A percentile compares a stretch with the other conserved stretches of the same genome.
These are phyloP conservation scores for Vollenhovia emeryi DNA, from an alignment of 1,140 invertebrate species.

Conservation along the genomic window DNA sequence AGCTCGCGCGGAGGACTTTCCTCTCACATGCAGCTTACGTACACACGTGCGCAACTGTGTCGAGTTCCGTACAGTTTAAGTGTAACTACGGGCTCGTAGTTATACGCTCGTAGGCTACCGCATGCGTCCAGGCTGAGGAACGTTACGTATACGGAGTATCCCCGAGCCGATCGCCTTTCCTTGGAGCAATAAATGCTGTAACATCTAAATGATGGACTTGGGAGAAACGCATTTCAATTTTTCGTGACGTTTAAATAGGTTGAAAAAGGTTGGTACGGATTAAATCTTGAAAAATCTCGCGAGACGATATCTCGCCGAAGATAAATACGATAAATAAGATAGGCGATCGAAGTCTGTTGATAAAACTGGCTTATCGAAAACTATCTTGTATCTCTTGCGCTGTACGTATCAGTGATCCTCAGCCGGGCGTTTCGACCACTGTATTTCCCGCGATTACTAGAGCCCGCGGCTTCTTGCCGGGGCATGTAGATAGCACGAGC, in stretches of 20 bases:
- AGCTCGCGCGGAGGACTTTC: neutral
- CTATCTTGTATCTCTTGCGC: neutral
- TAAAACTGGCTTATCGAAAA: conserved; percentile 19
- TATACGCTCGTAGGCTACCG: conserved; percentile 31
- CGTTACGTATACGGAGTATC: conserved; percentile 17
- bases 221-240: neutral
- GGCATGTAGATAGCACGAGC: neutral
- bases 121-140: neutral
- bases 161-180: conserved; percentile 17
- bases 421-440: neutral
- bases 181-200: neutral
- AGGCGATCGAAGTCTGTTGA: conserved; percentile 19
- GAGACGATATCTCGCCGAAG: neutral
- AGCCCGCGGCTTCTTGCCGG: neutral
- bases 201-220: neutral
- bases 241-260: neutral
- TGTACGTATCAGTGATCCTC: conserved; percentile 36
- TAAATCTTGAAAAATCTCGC: neutral
- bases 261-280: neutral
- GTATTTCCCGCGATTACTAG: conserved; percentile 8
- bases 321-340: conserved; percentile 34
- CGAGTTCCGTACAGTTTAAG: conserved; percentile 38
- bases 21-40: neutral
- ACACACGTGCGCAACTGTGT: conserved; percentile 21
- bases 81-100: conserved; percentile 27